A percentile compares a stretch with the other conserved stretches of the same genome.
These are phyloP conservation scores for Schizopygopsis malacanthus DNA, from an alignment of 2,797 vertebrate genomes.

Conservation along the genomic window DNA sequence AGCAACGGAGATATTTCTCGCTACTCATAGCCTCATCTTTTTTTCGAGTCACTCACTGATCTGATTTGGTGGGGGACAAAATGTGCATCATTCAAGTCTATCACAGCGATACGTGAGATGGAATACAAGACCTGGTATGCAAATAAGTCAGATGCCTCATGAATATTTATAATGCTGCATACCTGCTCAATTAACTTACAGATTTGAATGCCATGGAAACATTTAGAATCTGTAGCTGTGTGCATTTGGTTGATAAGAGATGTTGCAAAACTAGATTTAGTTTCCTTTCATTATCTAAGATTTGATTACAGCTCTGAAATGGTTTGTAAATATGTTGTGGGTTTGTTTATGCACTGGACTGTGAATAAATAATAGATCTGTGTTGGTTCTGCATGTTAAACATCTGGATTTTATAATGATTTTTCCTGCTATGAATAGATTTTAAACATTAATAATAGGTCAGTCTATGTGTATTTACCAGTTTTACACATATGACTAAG, in stretches of 20 bases:
- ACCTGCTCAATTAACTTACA: slow-evolving; percentile 64
- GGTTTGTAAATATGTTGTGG: slow-evolving; percentile 27
- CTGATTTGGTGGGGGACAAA: slow-evolving; percentile 39
- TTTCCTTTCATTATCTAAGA: slow-evolving; percentile 30
- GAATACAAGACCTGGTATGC: slow-evolving; percentile 36
- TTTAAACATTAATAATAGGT: background rate
- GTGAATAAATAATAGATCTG: background rate
- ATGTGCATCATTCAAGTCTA: slow-evolving; percentile 32
- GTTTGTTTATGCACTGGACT: slow-evolving; percentile 26
- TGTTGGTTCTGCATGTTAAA: background rate
- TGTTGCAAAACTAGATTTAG: slow-evolving; percentile 24
- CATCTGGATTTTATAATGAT: slow-evolving; percentile 6
- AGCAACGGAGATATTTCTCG: slow-evolving; percentile 5
- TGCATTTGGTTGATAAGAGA: slow-evolving; percentile 51
- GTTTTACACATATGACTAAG: background rate
- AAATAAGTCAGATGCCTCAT: slow-evolving; percentile 57
- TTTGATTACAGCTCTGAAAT: slow-evolving; percentile 55
- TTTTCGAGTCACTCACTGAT: slow-evolving; percentile 33
- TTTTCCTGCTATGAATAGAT: background rate
- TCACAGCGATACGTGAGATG: slow-evolving; percentile 27
- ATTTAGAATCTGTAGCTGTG: slow-evolving; percentile 61
- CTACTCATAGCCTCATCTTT: slow-evolving; percentile 5
- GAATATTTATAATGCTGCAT: slow-evolving; percentile 67
- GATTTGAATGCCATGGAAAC: slow-evolving; percentile 61
- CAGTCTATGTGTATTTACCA: background rate